Evolutionary conservation across 2,888 invertebrate species (phyloP).

Genomic region (Crematogaster levior): DNA sequence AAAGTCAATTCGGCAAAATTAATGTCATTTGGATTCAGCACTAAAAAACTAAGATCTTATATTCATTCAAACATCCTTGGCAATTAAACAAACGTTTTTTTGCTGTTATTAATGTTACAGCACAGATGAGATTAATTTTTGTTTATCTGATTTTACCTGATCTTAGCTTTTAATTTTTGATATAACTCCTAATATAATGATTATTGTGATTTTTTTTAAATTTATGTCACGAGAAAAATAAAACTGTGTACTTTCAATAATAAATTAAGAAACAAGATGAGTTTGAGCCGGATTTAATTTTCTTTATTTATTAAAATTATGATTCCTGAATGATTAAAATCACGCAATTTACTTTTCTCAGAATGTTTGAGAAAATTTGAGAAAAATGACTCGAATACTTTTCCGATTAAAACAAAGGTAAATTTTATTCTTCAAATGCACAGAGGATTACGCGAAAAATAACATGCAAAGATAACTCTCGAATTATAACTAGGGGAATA

Average conservation of each 20-base stretch:
- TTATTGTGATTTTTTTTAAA: not conserved
- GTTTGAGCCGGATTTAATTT: not conserved
- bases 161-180: not conserved
- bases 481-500: not conserved
- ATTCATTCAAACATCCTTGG: no score
- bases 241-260: not conserved
- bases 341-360: not conserved
- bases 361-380: not conserved
- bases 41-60: no score
- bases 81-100: no score
- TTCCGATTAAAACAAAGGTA: not conserved
- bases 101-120: not conserved
- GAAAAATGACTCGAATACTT: not conserved
- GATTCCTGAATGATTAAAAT: not conserved
- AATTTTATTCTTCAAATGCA: not conserved
- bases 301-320: conserved; percentile 5
- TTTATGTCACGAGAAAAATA: not conserved
- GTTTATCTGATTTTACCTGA: not conserved
- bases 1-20: no score
- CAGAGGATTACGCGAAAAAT: not conserved
- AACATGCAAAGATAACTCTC: not conserved
- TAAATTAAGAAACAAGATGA: not conserved
- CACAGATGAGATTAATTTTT: not conserved
- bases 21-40: no score
- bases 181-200: not conserved